Evolutionary conservation across 2,888 invertebrate genomes (phyloP), one percentile per base, ranked within the genome.

Genomic region (Tipula confusa): DNA sequence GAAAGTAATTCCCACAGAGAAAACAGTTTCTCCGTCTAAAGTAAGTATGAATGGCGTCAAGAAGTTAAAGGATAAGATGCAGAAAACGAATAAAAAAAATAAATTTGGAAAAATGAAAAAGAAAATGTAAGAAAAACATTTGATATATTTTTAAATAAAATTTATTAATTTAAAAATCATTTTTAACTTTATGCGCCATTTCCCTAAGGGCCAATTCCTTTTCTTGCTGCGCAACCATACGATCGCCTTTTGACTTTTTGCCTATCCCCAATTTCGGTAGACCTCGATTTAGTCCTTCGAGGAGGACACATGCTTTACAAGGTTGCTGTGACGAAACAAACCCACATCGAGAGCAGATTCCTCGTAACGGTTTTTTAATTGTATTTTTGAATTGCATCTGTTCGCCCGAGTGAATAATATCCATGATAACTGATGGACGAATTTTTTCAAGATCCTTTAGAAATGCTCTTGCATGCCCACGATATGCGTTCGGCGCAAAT

Each of bases 401-500:
- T 91, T 98, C 98, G 7, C 83, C 83, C 86, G 97, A 97, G 89
- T 97, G 95, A 85, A 97, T 96, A 83, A 97, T 96, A 87, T 97
- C 97, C 91, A 98, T 95, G 84, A 98, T 98, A 64, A 95, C 93
- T 11, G 95, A 93, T 0, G 99, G 96, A 85, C 97, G 93, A 83
- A 98, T 93, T 89, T 96, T 96, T 89, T 99, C 99, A 87, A 99
- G 91, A 90, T 99, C 97, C 89, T 99, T 99, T 0, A 99, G 92
- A 86, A 96, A 93, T 0, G 96, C 93, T 86, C 98, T 90, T 0
- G 97, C 97, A 89, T 98, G 95, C 0, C 98, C 98, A 87, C 98
- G 92, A 89, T 98, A 98, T 0, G 99, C 98, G 91, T 99, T 98
- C 0, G 99, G 99, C 1, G 99, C 97, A 91, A 98, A 99, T 82